Conservation (phyloP, 2,888 invertebrate species). For the Pediacus dermestoides region DNA sequence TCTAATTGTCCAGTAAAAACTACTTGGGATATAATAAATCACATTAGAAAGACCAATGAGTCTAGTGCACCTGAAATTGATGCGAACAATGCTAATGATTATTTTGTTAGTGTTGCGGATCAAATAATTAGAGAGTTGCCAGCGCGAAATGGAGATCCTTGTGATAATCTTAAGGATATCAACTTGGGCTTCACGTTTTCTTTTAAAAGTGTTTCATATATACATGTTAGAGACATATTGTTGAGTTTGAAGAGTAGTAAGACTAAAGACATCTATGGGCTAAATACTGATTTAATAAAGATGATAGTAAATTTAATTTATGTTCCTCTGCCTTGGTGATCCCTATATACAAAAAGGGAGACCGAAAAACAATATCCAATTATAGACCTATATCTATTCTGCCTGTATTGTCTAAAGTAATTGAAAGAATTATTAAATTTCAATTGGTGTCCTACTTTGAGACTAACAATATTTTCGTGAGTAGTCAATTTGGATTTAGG, state of each 20-base stretch:
- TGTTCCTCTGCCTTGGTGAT: neutral
- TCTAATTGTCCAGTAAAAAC: neutral
- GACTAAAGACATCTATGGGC: slow-evolving; percentile 1
- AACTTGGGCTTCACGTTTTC: slow-evolving; percentile 1
- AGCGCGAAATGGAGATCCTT: neutral
- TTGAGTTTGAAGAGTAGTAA: too few relatives aligned
- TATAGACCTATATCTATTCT: neutral
- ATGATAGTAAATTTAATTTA: neutral
- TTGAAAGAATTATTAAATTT: slow-evolving; percentile 2
- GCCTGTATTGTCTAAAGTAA: neutral
- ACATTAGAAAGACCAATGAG: neutral
- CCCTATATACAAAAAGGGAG: slow-evolving; percentile 1
- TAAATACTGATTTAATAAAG: neutral
- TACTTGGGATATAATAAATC: neutral
- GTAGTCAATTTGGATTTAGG: too few relatives aligned
- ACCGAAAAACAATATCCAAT: neutral
- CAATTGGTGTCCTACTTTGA: too few relatives aligned
- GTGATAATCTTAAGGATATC: neutral
- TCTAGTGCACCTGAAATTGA: neutral
- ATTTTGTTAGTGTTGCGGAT: neutral
- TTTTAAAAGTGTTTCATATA: neutral
- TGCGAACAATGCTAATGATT: too few relatives aligned
- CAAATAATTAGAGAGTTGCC: neutral
- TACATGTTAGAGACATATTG: neutral
- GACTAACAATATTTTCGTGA: too few relatives aligned